These are phyloP conservation scores for Ceyx cyanopectus DNA, from an alignment of 2,113 vertebrate species.

Conservation along the genomic window DNA sequence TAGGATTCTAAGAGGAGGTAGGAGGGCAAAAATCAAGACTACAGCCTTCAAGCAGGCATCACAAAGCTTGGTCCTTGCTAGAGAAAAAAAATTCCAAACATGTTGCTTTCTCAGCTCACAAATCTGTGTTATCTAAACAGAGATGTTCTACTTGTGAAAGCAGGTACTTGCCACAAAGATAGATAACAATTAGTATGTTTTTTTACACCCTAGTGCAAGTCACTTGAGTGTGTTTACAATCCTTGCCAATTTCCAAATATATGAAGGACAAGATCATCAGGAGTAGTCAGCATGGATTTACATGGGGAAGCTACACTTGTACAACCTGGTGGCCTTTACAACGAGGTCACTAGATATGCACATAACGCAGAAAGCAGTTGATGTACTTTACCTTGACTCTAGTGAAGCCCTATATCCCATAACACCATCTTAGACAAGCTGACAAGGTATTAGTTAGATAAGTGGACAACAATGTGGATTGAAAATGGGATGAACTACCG, in stretches of 20 bases:
- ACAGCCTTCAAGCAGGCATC: neutral
- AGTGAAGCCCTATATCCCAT: neutral
- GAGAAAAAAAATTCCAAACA: neutral
- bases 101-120: neutral
- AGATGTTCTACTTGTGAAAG: too few species aligned
- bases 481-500: too few species aligned
- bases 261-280: too few species aligned
- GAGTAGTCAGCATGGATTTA: neutral
- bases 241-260: too few species aligned
- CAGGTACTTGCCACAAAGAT: too few species aligned
- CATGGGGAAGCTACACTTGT: neutral
- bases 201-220: too few species aligned
- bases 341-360: neutral
- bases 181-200: too few species aligned
- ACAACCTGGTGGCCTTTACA: neutral
- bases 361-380: neutral
- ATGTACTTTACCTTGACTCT: neutral
- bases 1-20: neutral
- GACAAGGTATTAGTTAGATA: neutral
- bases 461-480: too few species aligned
- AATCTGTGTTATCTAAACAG: neutral
- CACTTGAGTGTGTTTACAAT: too few species aligned
- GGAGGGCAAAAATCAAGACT: neutral
- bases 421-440: neutral
- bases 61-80: too few species aligned